These are phyloP conservation scores for Forficula auricularia DNA, from an alignment of 1,140 invertebrate genomes.

Conservation along the genomic window DNA sequence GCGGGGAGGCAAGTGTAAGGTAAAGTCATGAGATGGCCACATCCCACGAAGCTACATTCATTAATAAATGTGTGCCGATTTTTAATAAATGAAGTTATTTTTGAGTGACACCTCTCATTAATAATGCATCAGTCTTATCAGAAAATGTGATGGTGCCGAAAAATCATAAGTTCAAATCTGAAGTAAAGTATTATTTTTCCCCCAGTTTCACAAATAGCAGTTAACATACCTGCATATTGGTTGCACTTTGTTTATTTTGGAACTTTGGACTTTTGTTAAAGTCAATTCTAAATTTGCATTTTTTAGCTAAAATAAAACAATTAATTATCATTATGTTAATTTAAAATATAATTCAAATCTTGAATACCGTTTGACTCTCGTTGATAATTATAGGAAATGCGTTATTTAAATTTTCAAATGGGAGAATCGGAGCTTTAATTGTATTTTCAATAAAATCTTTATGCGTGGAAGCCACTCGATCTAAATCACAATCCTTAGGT, in stretches of 20 bases:
- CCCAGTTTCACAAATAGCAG: too few species aligned
- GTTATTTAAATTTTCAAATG: constrained; percentile 21
- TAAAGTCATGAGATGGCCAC: too few species aligned
- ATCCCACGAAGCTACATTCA: too few species aligned
- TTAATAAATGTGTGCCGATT: too few species aligned
- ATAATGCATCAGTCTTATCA: too few species aligned
- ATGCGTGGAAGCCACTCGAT: constrained; percentile 48
- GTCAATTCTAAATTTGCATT: constrained; percentile 20
- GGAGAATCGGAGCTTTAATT: constrained; percentile 53
- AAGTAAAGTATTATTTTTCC: too few species aligned
- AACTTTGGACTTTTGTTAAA: constrained; percentile 14
- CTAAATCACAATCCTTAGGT: constrained; percentile 39
- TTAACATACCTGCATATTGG: constrained; percentile 24
- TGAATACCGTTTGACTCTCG: constrained; percentile 53
- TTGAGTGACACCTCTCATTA: too few species aligned
- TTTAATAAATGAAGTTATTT: too few species aligned
- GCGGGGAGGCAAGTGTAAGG: too few species aligned
- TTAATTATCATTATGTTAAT: constrained; percentile 23
- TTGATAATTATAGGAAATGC: constrained; percentile 40
- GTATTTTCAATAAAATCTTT: constrained; percentile 59
- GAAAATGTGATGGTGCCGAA: too few species aligned
- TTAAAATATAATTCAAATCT: constrained; percentile 13
- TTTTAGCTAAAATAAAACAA: constrained; percentile 21
- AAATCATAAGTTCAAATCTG: too few species aligned
- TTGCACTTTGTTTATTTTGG: constrained; percentile 1